These are phyloP conservation scores for Nothoprocta perdicaria DNA, from an alignment of 2,113 vertebrate genomes.

Conservation along the genomic window DNA sequence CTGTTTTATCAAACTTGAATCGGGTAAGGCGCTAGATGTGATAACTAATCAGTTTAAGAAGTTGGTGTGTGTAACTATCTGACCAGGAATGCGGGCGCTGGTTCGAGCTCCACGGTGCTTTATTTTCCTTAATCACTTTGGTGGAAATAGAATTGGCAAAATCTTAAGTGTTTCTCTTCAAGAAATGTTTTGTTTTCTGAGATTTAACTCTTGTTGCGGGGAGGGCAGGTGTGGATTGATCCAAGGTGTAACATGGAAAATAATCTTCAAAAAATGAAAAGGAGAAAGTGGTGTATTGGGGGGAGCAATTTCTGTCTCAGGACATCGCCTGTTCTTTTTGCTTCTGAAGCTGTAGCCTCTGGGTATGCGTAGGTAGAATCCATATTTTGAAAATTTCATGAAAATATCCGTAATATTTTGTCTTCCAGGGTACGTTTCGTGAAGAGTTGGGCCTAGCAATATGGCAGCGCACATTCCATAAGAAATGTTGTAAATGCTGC, in stretches of 20 bases:
- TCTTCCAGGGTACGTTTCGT: slow-evolving; percentile 58
- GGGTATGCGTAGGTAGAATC: neutral
- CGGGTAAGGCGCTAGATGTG: neutral
- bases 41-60: neutral
- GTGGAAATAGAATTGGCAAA: slow-evolving; percentile 8
- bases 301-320: neutral
- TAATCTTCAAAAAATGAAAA: neutral
- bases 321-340: neutral
- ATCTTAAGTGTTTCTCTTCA: neutral
- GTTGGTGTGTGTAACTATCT: neutral
- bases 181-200: slow-evolving; percentile 5
- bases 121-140: neutral
- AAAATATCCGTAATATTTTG: slow-evolving; percentile 59
- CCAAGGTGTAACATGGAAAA: neutral
- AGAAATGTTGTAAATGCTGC: neutral
- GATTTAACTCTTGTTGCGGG: neutral
- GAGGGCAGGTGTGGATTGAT: neutral
- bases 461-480: slow-evolving; percentile 48
- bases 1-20: slow-evolving; percentile 9
- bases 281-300: neutral
- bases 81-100: neutral
- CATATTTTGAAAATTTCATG: slow-evolving; percentile 4
- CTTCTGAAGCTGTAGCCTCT: slow-evolving; percentile 18
- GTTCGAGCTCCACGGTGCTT: neutral
- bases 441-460: slow-evolving; percentile 65